These are phyloP conservation scores for Propsilocerus akamusi DNA, from an alignment of 1,140 invertebrate species.

Conservation along the genomic window DNA sequence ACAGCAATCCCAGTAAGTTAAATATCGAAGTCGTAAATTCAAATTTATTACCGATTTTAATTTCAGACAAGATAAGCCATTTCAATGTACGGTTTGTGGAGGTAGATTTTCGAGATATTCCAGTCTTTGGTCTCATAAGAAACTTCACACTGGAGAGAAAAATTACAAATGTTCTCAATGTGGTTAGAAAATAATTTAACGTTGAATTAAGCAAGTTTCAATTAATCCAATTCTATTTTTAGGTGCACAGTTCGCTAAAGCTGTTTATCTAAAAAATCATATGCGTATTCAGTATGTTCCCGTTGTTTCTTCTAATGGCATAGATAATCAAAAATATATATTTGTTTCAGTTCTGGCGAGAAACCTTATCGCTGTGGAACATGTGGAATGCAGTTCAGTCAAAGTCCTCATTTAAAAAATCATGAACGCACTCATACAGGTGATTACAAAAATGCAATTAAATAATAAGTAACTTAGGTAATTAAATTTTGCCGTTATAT, in stretches of 20 bases:
- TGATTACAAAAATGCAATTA: neutral
- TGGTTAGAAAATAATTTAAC: too few relatives aligned
- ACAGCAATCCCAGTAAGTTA: too few relatives aligned
- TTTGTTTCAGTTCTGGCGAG: conserved; percentile 33
- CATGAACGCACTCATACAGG: conserved; percentile 82
- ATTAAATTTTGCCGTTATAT: neutral
- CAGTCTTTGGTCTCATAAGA: conserved; percentile 68
- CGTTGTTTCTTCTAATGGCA: conserved; percentile 4
- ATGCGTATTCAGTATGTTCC: conserved; percentile 53
- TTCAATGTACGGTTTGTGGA: conserved; percentile 72
- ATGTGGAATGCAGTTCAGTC: conserved; percentile 75
- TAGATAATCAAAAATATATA: neutral
- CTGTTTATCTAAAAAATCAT: conserved; percentile 82
- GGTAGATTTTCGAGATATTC: conserved; percentile 67
- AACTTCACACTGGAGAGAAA: conserved; percentile 70
- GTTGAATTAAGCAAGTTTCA: too few relatives aligned
- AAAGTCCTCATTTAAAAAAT: conserved; percentile 79
- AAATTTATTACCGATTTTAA: too few relatives aligned
- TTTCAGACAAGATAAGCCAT: conserved; percentile 51
- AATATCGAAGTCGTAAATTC: too few relatives aligned
- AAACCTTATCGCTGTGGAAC: conserved; percentile 71
- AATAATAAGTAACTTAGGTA: neutral
- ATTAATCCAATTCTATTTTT: too few relatives aligned
- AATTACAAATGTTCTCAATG: conserved; percentile 85
- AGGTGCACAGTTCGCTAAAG: conserved; percentile 82